Evolutionary conservation across 2,888 invertebrate genomes (phyloP).

Genomic region (Anarsia innoxiella): DNA sequence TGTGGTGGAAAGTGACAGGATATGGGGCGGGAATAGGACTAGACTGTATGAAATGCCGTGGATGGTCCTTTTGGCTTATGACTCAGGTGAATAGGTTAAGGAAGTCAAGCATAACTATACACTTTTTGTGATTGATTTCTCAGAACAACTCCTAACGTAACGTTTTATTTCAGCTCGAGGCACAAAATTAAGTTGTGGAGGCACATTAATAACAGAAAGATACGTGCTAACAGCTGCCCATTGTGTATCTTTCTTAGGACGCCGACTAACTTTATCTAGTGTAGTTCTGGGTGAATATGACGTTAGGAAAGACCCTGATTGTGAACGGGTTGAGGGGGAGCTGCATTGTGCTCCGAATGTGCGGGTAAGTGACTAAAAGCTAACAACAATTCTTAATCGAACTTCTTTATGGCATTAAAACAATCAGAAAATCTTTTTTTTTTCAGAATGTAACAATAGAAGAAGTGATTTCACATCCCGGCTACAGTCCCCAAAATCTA

Average conservation of each 20-base stretch:
- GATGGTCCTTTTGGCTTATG: constrained; percentile 83
- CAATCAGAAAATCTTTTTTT: constrained; percentile 2
- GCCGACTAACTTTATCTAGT: constrained; percentile 44
- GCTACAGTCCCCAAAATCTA: constrained; percentile 41
- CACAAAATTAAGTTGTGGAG: constrained; percentile 58
- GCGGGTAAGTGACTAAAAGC: constrained; percentile 21
- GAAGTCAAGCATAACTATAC: too few relatives aligned
- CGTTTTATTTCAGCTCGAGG: constrained; percentile 46
- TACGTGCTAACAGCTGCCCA: constrained; percentile 78
- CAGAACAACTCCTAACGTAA: too few relatives aligned
- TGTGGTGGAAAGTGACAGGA: constrained; percentile 62
- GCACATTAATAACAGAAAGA: constrained; percentile 68
- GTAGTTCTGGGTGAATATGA: constrained; percentile 77
- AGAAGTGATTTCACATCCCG: constrained; percentile 57
- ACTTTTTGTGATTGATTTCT: too few relatives aligned
- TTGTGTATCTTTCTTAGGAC: constrained; percentile 69
- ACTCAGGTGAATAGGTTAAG: constrained; percentile 49
- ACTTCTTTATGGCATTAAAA: too few relatives aligned
- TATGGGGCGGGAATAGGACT: constrained; percentile 78
- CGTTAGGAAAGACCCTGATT: constrained; percentile 41
- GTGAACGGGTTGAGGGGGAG: constrained; percentile 47
- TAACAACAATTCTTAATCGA: too few relatives aligned
- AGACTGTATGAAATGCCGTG: constrained; percentile 81
- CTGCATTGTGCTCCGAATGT: constrained; percentile 31
- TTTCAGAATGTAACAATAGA: constrained; percentile 52